Evolutionary conservation across 2,888 invertebrate species (phyloP).

Genomic region (Callimorpha dominula): DNA sequence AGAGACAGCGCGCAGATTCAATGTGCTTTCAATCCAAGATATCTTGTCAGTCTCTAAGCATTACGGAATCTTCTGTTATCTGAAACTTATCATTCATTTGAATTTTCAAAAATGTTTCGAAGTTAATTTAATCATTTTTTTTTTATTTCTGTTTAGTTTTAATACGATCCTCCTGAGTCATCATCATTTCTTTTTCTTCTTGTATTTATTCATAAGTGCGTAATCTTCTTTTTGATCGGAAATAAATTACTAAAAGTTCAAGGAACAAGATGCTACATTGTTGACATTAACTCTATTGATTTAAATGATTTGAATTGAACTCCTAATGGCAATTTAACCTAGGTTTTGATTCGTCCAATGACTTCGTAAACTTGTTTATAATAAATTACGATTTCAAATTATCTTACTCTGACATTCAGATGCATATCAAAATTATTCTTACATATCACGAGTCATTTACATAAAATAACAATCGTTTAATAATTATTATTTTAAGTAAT

Average conservation of each 20-base stretch:
- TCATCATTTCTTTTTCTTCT: too few relatives aligned
- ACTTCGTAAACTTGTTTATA: neutral
- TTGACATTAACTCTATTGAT: conserved; percentile 41
- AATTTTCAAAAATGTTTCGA: neutral
- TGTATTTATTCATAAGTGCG: conserved; percentile 41
- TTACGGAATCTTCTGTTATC: too few relatives aligned
- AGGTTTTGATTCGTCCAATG: conserved; percentile 9
- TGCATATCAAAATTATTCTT: neutral
- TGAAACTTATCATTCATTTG: neutral
- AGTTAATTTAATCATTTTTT: too few relatives aligned
- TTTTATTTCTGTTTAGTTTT: too few relatives aligned
- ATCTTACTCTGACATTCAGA: neutral
- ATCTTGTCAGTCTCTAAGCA: too few relatives aligned
- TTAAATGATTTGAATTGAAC: conserved; percentile 22
- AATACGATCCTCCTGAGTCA: too few relatives aligned
- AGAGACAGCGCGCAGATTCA: too few relatives aligned
- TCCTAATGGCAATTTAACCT: conserved; percentile 9
- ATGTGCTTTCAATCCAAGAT: too few relatives aligned
- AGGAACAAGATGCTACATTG: conserved; percentile 38
- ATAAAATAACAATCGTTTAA: neutral
- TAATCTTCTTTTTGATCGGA: conserved; percentile 40
- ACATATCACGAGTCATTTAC: neutral
- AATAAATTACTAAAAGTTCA: conserved; percentile 53
- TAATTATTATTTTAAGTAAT: neutral
- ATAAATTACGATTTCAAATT: neutral